Evolutionary conservation across 2,113 vertebrate species (phyloP).

Genomic region (Brachypteracias leptosomus): DNA sequence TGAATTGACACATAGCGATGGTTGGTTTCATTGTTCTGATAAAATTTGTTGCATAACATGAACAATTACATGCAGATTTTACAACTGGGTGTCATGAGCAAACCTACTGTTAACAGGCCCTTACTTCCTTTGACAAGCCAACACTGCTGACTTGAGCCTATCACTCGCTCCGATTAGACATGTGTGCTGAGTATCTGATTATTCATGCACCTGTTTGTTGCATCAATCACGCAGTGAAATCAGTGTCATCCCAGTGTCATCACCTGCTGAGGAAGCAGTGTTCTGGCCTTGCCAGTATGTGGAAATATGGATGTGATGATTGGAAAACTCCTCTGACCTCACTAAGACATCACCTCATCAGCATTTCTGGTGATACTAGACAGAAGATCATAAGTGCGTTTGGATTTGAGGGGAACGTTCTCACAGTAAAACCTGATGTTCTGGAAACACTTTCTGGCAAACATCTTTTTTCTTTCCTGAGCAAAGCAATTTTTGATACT

Average conservation of each 20-base stretch:
- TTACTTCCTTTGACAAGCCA: background rate
- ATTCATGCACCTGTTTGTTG: background rate
- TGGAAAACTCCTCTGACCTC: background rate
- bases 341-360: fast-evolving
- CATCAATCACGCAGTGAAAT: background rate
- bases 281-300: fast-evolving
- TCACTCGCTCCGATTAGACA: background rate
- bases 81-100: background rate
- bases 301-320: background rate
- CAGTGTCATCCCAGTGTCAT: background rate
- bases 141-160: background rate
- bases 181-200: background rate
- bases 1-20: background rate
- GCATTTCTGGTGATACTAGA: background rate
- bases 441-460: background rate
- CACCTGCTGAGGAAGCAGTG: background rate
- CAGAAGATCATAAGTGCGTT: background rate
- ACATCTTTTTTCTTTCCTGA: fast-evolving
- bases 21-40: background rate
- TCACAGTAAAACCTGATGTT: background rate
- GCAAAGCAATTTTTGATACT: background rate
- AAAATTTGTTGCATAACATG: background rate
- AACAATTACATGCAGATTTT: background rate
- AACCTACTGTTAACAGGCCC: background rate
- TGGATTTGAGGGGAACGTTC: background rate